phyloP scores from a whole-genome alignment of 2,113 vertebrate species.

The Catagonus wagneri region DNA sequence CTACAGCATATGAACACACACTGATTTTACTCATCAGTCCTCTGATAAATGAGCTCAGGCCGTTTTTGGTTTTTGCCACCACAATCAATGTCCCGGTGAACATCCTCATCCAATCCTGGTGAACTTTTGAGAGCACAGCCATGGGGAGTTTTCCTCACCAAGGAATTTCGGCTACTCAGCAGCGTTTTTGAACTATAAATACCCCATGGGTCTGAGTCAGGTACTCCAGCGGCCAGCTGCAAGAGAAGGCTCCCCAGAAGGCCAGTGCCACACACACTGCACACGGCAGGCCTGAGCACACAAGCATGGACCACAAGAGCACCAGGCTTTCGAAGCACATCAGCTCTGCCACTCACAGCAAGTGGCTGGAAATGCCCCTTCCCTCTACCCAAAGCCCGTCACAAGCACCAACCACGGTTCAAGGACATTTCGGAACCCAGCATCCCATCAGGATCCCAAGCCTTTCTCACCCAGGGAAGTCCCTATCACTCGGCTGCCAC shows the following conservation, averaged over 20 bases:
- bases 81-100: background rate
- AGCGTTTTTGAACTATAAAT: slow-evolving; percentile 54
- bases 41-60: background rate
- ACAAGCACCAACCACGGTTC: background rate
- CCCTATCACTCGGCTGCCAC: background rate
- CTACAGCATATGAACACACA: fast-evolving
- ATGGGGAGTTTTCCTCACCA: background rate
- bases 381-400: background rate
- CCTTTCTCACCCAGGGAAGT: background rate
- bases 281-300: background rate
- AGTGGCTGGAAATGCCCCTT: background rate
- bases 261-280: background rate
- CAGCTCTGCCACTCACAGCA: background rate
- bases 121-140: background rate
- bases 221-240: background rate
- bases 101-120: background rate
- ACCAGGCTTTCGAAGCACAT: background rate
- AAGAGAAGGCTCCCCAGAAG: background rate
- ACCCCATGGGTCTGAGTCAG: slow-evolving; percentile 2
- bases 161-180: background rate
- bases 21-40: background rate
- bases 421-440: background rate
- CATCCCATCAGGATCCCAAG: background rate
- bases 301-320: fast-evolving
- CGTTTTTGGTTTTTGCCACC: background rate